phyloP scores from a whole-genome alignment of 2,113 vertebrate species.

The Murina feae region DNA sequence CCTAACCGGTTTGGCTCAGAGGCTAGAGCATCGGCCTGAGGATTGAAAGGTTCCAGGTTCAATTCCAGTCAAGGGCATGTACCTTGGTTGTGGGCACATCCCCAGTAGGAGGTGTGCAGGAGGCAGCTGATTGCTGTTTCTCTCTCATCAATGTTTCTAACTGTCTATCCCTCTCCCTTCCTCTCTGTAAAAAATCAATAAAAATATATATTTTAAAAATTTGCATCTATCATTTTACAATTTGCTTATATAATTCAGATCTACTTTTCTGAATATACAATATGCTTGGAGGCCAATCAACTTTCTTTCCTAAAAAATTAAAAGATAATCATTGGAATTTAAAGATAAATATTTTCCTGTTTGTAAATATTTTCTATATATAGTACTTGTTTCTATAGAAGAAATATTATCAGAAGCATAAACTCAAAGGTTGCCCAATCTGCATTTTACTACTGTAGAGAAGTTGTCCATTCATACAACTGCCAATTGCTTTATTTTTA shows the following conservation, averaged over 20 bases:
- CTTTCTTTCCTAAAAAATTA: background rate
- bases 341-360: background rate
- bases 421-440: background rate
- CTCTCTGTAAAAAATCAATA: no score
- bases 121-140: no score
- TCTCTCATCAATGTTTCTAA: no score
- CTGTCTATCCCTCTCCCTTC: no score
- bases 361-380: background rate
- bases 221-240: background rate
- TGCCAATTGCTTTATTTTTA: conserved; percentile 44
- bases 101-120: no score
- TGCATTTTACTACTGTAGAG: background rate
- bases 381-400: background rate
- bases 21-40: no score
- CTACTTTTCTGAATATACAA: background rate
- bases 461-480: background rate
- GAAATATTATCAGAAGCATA: background rate
- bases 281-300: background rate
- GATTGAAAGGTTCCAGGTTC: no score
- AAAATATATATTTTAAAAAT: no score
- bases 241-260: background rate
- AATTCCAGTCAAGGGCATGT: no score
- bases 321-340: background rate
- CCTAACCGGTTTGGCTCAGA: no score
- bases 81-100: no score